Conservation (phyloP, 1,140 invertebrate genomes). For the Pectinophora gossypiella region DNA sequence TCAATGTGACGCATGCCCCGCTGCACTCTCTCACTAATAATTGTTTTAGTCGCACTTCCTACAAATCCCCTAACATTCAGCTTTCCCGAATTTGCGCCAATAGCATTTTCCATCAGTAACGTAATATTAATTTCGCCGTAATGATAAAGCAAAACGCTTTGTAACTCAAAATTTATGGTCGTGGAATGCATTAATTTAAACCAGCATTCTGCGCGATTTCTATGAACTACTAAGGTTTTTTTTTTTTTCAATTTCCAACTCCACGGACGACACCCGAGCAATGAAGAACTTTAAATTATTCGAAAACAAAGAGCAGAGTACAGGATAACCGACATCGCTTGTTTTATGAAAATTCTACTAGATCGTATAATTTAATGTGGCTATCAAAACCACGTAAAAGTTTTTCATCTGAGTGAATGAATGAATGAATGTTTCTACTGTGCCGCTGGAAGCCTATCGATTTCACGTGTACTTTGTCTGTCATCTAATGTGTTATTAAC, state of each 20-base stretch:
- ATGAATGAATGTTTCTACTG: no score
- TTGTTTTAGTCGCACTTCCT: slow-evolving; percentile 35
- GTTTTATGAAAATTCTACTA: slow-evolving; percentile 25
- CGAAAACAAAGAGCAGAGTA: slow-evolving; percentile 19
- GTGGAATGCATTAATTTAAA: no score
- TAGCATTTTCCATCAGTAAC: no score
- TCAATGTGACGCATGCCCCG: slow-evolving; percentile 18
- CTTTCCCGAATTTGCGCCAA: not conserved
- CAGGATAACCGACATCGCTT: slow-evolving; percentile 24
- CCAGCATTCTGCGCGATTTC: not conserved
- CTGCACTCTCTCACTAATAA: slow-evolving; percentile 43
- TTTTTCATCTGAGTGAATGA: no score
- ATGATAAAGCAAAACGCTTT: no score
- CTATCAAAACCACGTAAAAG: not conserved
- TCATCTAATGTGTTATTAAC: not conserved
- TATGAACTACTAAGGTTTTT: not conserved
- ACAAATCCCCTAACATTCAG: not conserved
- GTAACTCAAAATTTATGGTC: no score
- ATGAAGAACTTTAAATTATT: slow-evolving; percentile 22
- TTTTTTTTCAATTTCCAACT: slow-evolving; percentile 11
- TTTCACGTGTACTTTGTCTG: not conserved
- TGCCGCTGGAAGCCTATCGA: not conserved
- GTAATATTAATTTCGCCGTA: no score
- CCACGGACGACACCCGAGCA: slow-evolving; percentile 4
- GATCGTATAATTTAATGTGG: slow-evolving; percentile 4